Percentiles rank a stretch among this genome's conserved stretches.
Conservation (phyloP, 2,113 vertebrate genomes). For the Nothoprocta perdicaria region DNA sequence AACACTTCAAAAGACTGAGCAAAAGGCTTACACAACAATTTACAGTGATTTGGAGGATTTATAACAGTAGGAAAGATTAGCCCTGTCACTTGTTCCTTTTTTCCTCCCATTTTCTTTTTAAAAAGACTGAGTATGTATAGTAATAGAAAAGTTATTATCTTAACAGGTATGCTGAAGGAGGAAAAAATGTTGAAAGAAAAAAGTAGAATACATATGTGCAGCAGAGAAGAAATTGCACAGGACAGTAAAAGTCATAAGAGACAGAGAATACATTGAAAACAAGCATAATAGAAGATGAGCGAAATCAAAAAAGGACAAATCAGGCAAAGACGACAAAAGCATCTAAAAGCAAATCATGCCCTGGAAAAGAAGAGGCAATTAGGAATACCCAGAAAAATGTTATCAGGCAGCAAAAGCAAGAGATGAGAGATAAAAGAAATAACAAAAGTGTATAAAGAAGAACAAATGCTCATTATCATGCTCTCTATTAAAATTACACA, state of each 20-base stretch:
- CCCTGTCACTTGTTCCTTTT: not conserved
- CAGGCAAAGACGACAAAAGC: not conserved
- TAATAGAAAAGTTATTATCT: not conserved
- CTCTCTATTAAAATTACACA: not conserved
- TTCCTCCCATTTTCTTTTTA: not conserved
- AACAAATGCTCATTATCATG: not conserved
- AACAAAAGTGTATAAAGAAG: not conserved
- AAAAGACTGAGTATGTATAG: not conserved
- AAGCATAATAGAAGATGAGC: not conserved
- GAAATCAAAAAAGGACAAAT: constrained; percentile 13
- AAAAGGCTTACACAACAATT: constrained; percentile 10
- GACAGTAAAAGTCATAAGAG: not conserved
- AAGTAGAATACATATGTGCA: not conserved
- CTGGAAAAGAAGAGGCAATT: not conserved
- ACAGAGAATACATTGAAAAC: not conserved
- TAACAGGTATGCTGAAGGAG: not conserved
- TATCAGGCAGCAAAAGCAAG: not conserved
- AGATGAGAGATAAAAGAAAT: not conserved
- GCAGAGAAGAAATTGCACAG: not conserved
- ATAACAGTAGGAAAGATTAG: not conserved
- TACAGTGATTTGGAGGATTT: constrained; percentile 9
- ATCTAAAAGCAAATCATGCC: not conserved
- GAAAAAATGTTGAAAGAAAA: not conserved
- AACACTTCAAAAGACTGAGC: not conserved
- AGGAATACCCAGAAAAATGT: not conserved